A percentile compares a stretch with the other conserved stretches of the same genome.
These are phyloP conservation scores for Stenolophus ochropezus DNA, from an alignment of 2,888 invertebrate genomes.

Conservation along the genomic window DNA sequence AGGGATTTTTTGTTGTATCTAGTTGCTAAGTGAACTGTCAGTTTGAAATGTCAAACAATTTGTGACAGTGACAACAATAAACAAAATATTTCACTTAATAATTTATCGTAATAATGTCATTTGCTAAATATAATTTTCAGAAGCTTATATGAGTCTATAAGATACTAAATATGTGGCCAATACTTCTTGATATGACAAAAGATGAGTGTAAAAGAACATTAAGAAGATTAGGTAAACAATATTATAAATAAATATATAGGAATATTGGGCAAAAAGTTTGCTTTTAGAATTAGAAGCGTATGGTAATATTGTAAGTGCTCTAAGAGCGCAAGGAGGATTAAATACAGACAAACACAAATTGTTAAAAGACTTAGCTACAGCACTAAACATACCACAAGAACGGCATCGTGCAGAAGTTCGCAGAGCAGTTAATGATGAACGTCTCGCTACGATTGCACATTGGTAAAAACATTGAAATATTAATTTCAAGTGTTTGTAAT, in stretches of 20 bases:
- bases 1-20: conserved; percentile 43
- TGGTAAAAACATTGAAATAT: too few relatives aligned
- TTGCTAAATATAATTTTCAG: conserved; percentile 23
- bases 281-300: conserved; percentile 93
- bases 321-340: conserved; percentile 93
- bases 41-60: conserved; percentile 60
- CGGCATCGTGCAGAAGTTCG: conserved; percentile 94
- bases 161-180: conserved; percentile 77
- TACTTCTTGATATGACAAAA: conserved; percentile 87
- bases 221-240: conserved; percentile 83
- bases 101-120: conserved; percentile 48
- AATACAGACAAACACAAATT: conserved; percentile 89
- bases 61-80: conserved; percentile 55
- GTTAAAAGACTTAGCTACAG: conserved; percentile 87
- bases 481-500: too few relatives aligned
- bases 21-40: conserved; percentile 57
- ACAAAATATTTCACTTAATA: conserved; percentile 46
- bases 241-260: conserved; percentile 66
- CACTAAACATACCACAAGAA: conserved; percentile 91
- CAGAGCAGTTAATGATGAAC: conserved; percentile 93
- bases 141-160: conserved; percentile 14
- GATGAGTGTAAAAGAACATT: conserved; percentile 93
- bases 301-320: conserved; percentile 90
- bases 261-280: neutral
- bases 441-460: conserved; percentile 90